phyloP scores from a whole-genome alignment of 2,888 invertebrate species.

The Nephrotoma guestfalica region DNA sequence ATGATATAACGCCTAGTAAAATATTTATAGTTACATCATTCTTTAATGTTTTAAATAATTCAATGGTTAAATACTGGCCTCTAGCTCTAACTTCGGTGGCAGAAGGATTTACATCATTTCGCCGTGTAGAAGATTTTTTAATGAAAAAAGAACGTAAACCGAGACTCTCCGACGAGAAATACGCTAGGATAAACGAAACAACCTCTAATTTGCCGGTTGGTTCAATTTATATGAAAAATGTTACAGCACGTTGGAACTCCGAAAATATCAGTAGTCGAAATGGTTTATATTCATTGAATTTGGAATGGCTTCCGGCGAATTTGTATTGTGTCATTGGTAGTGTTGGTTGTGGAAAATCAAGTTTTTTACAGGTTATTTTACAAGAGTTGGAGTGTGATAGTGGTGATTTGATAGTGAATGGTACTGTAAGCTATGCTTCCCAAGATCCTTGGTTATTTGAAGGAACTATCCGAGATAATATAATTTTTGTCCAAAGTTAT shows the following conservation, averaged over 20 bases:
- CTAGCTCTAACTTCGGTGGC: constrained; percentile 43
- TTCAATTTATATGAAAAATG: neutral
- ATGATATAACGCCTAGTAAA: constrained; percentile 42
- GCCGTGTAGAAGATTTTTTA: constrained; percentile 41
- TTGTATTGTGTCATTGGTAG: constrained; percentile 47
- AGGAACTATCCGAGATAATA: constrained; percentile 52
- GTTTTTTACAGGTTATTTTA: constrained; percentile 51
- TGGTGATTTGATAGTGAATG: constrained; percentile 35
- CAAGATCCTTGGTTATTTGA: constrained; percentile 50
- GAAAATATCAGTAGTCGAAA: neutral
- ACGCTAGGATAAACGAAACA: neutral
- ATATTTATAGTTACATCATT: constrained; percentile 45
- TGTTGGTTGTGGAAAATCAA: constrained; percentile 54
- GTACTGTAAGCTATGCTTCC: constrained; percentile 40
- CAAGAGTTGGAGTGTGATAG: constrained; percentile 42
- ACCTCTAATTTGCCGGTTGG: neutral
- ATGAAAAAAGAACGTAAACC: constrained; percentile 8
- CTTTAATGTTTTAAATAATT: constrained; percentile 43
- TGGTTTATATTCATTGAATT: constrained; percentile 9
- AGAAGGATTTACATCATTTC: constrained; percentile 47
- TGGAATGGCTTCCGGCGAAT: constrained; percentile 17
- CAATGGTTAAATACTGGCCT: constrained; percentile 35
- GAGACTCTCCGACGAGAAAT: neutral
- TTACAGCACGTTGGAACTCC: constrained; percentile 8
- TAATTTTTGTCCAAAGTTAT: constrained; percentile 41